Evolutionary conservation across 2,113 vertebrate species (phyloP), one percentile per base, ranked within the genome.

Genomic region (Penelope pileata): DNA sequence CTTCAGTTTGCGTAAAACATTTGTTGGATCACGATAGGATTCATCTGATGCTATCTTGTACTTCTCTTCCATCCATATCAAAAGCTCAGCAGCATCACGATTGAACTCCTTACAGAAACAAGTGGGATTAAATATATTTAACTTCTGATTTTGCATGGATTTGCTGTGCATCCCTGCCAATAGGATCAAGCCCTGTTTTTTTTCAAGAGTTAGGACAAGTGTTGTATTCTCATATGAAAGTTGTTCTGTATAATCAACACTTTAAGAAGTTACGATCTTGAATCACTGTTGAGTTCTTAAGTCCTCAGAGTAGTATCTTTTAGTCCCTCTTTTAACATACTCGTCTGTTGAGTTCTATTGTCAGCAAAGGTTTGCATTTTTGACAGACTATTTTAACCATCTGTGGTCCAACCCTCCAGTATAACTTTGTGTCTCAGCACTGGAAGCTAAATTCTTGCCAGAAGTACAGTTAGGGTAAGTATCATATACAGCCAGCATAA

Each of bases 61-160:
- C 92, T 99, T 99, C 93, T 99, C 99, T 40, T 99, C 98, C 97
- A 99, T 98, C 99, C 99, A 99, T 67, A 99, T 83, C 80, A 98
- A 88, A 91, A 99, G 98, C 92, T 98, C 99, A 6, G 97, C 97
- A 8, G 97, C 97, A 30, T 98, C 98, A 85, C 96, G 97, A 91
- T 97, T 98, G 94, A 99, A 99, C 67, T 99, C 98, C 99, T 99
- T 92, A 69, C 21, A 72, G 10, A 68, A 68, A 72, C 10, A 93
- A 59, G 77, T 7, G 69, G 12, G n/a, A 84, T 79, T 83, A 66
- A 80, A 79, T 48, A 29, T 6, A 78, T 92, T 92, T 75, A 70
- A 62, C 10, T 74, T 80, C 32, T 54, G 12, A 27, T 45, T 88
- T 21, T 75, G 11, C 7, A 26, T 7, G 27, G 47, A 27, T 62